Base-by-base conservation (phyloP, 2,888 invertebrate species). In the Netelia inedita region DNA sequence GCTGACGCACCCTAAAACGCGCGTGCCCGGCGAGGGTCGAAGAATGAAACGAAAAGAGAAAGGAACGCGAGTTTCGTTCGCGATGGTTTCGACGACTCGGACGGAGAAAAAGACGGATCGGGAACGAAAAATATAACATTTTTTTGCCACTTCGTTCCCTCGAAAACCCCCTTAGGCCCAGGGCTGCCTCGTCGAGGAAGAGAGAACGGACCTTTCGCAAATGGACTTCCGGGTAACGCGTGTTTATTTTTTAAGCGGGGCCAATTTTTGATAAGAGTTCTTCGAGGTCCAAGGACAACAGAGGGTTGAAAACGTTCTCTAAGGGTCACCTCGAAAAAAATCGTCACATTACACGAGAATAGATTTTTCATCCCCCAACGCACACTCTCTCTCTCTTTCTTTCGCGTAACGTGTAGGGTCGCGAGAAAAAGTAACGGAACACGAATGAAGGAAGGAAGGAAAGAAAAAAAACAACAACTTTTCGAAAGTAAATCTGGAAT, bases 151-250 rank as follows among this genome's bases (percentile, higher is more conserved):
- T 6, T 6, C 35, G 6, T 79, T 71, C 19, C 84, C 55, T 78
- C 35, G 19, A 35, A 50, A 9, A 65, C 9, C 61, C 68, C 79
- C 53, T 19, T 5, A 21, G 66, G 55, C 63, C 68, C 21, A 19
- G 6, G 35, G 68, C 6, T 19, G 66, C 6, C n/a, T n/a, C 16
- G 50, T 6, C 23, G 50, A 19, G 28, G 28, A 21, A n/a, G 50
- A 55, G 16, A 14, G 41, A 10, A 35, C 0, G 19, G 41, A 10
- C 57, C 21, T 35, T 35, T 71, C 82, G 78, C 85, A 85, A 85
- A 85, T 85, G 85, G 85, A 85, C 85, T 85, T 85, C 85, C 85
- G 85, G 84, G 53, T 79, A 35, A 81, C 85, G 85, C 81, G 85
- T 85, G 81, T 85, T 85, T 85, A 85, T 85, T 85, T 85, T 85